A percentile compares a stretch with the other conserved stretches of the same genome.
These are phyloP conservation scores for Epistrophe eligans DNA, from an alignment of 2,888 invertebrate genomes.

Conservation along the genomic window DNA sequence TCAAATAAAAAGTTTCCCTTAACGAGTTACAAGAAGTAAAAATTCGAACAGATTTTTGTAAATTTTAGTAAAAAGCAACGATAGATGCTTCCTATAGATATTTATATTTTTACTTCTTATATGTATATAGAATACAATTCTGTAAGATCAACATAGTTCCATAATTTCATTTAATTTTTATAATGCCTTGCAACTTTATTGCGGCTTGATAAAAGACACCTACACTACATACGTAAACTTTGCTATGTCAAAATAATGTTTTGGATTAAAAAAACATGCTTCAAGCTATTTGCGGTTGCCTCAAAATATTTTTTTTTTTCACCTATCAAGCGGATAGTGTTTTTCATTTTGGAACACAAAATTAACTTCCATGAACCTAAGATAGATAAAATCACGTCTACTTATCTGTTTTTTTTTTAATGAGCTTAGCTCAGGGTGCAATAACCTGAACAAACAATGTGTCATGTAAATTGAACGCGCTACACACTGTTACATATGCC, in stretches of 20 bases:
- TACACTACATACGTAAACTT: neutral
- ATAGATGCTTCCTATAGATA: no score
- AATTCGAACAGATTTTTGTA: no score
- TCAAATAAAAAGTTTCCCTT: no score
- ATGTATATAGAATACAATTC: no score
- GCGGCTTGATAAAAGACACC: neutral
- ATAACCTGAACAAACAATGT: neutral
- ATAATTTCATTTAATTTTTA: no score
- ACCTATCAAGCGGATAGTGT: neutral
- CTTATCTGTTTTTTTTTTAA: no score
- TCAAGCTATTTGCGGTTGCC: neutral
- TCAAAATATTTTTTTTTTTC: neutral
- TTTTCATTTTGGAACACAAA: neutral
- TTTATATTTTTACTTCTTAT: no score
- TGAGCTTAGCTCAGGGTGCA: neutral
- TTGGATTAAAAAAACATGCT: neutral
- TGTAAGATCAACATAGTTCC: no score
- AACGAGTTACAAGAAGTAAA: no score
- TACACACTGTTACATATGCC: no score
- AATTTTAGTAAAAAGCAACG: no score
- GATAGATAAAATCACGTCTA: neutral
- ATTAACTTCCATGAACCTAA: neutral
- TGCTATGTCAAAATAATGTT: neutral
- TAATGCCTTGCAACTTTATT: no score
- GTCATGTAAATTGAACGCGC: neutral